phyloP scores from a whole-genome alignment of 2,797 vertebrate genomes.

The Pipistrellus nathusii region DNA sequence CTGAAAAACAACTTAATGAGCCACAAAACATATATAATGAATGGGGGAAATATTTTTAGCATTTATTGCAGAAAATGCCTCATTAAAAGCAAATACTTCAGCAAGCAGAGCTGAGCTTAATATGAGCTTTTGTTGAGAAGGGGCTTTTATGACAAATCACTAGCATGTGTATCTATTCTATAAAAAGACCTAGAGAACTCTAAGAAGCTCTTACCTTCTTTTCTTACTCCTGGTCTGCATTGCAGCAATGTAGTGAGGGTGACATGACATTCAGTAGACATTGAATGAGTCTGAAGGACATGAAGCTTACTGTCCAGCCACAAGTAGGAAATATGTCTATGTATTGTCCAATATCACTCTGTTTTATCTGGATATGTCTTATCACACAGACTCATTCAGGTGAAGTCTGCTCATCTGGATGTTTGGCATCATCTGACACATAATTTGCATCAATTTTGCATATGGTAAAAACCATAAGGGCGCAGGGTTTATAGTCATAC shows the following conservation, averaged over 20 bases:
- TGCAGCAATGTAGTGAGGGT: not conserved
- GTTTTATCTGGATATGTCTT: not conserved
- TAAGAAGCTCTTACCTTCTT: not conserved
- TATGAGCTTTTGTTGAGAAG: constrained; percentile 64
- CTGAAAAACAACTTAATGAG: constrained; percentile 71
- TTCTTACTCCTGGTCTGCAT: not conserved
- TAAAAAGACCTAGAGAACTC: constrained; percentile 47
- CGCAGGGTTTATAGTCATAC: not conserved
- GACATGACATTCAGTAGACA: not conserved
- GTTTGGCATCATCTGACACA: not conserved
- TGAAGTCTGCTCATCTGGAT: constrained; percentile 18
- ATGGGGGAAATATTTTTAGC: constrained; percentile 73
- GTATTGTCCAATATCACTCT: not conserved
- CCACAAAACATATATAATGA: constrained; percentile 74
- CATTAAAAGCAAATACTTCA: constrained; percentile 77
- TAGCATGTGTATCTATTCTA: constrained; percentile 59
- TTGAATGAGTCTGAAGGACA: not conserved
- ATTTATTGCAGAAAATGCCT: constrained; percentile 78
- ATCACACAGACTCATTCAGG: constrained; percentile 18
- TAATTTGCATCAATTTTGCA: constrained; percentile 49
- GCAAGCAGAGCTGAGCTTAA: constrained; percentile 68
- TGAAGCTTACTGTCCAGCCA: not conserved
- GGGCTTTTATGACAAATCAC: constrained; percentile 68
- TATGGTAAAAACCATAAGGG: not conserved
- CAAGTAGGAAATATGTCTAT: not conserved